These are phyloP conservation scores for Drosophila longiperda DNA, from an alignment of 2,888 invertebrate genomes.

Conservation along the genomic window DNA sequence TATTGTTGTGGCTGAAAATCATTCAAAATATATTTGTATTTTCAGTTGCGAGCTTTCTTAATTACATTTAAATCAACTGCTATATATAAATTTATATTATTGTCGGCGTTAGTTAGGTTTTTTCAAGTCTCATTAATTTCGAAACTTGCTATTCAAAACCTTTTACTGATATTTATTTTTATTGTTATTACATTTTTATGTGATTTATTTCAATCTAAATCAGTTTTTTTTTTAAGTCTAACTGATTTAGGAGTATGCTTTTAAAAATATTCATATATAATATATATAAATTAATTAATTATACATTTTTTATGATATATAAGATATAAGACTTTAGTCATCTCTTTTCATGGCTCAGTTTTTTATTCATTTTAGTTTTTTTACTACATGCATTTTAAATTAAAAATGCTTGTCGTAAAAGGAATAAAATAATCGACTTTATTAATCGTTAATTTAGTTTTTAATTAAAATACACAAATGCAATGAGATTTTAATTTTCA, in stretches of 20 bases:
- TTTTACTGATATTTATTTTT: neutral
- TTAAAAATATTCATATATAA: neutral
- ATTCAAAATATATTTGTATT: neutral
- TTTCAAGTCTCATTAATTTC: neutral
- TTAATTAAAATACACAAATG: constrained; percentile 13
- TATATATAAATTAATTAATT: neutral
- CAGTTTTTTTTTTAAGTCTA: neutral
- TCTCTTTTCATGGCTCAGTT: neutral
- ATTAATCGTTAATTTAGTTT: constrained; percentile 25
- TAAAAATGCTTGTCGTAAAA: constrained; percentile 9
- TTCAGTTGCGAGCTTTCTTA: neutral
- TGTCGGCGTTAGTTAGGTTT: neutral
- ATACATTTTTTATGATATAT: neutral
- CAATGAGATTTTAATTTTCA: neutral
- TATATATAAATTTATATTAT: neutral
- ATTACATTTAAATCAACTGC: neutral
- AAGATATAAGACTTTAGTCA: neutral
- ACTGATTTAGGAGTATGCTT: neutral
- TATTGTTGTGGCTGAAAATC: neutral
- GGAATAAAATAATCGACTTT: constrained; percentile 4
- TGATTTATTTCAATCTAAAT: neutral
- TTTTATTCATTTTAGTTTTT: too few relatives aligned
- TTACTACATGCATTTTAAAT: too few relatives aligned
- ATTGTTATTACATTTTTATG: neutral
- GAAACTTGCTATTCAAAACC: neutral